These are phyloP conservation scores for Ruditapes philippinarum DNA, from an alignment of 1,140 invertebrate species.

Conservation along the genomic window DNA sequence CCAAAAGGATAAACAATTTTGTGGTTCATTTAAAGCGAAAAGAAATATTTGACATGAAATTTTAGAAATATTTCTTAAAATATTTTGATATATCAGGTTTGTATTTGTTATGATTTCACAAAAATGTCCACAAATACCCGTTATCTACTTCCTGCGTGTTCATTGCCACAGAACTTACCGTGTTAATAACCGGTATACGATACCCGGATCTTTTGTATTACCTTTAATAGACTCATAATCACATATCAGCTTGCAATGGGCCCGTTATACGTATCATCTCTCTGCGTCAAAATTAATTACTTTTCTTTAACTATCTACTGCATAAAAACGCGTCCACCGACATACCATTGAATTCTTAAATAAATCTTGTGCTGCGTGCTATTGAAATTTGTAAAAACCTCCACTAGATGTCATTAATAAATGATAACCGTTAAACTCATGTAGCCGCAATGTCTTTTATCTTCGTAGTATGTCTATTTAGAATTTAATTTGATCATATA, in stretches of 20 bases:
- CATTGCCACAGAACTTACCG: not conserved
- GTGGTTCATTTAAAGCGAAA: too few species aligned
- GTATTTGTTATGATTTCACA: conserved; percentile 31
- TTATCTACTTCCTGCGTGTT: not conserved
- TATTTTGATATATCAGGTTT: conserved; percentile 6
- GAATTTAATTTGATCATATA: conserved; percentile 35
- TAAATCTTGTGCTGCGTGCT: conserved; percentile 4
- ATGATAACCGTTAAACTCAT: conserved; percentile 5
- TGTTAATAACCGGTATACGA: not conserved
- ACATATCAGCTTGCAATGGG: conserved; percentile 38
- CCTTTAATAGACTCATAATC: conserved; percentile 35
- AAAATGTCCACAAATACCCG: not conserved
- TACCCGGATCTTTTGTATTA: conserved; percentile 17
- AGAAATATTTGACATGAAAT: not conserved
- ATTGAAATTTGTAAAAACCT: not conserved
- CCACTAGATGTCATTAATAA: conserved; percentile 16
- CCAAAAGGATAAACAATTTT: too few species aligned
- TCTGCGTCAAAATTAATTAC: conserved; percentile 22
- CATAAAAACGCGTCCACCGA: not conserved
- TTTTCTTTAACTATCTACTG: not conserved
- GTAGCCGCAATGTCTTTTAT: not conserved
- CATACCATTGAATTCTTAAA: conserved; percentile 9
- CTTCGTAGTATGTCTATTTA: not conserved
- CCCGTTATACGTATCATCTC: conserved; percentile 6
- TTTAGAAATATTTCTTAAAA: conserved; percentile 15